Conservation (phyloP, 23 tunicate species). For the Styela clava region DNA sequence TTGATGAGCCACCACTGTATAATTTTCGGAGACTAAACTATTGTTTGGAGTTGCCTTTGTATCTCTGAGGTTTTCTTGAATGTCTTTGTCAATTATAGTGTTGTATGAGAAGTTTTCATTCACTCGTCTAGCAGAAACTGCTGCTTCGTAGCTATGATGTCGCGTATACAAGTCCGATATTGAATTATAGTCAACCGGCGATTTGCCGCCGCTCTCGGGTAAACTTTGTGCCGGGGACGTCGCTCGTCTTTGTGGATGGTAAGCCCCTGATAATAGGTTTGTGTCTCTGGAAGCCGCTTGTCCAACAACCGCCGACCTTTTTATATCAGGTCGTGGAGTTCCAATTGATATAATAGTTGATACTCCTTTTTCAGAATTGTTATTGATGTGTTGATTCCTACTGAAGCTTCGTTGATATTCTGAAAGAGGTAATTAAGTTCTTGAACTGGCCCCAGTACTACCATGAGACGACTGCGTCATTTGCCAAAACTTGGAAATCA, state of each 20-base stretch:
- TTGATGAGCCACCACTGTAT: neutral
- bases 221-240: constrained; percentile 15
- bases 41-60: neutral
- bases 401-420: too few species aligned
- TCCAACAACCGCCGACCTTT: neutral
- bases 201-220: neutral
- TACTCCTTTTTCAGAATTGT: neutral
- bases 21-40: neutral
- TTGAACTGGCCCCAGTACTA: too few species aligned
- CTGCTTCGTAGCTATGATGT: constrained; percentile 1
- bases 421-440: too few species aligned
- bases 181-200: neutral
- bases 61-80: neutral
- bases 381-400: neutral
- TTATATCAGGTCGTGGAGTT: neutral
- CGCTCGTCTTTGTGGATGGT: neutral
- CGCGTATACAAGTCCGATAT: neutral
- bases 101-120: neutral
- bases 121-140: neutral
- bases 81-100: neutral
- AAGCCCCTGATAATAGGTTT: neutral
- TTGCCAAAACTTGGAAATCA: too few species aligned
- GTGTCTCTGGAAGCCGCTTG: constrained; percentile 1
- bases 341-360: neutral
- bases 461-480: too few species aligned